Base-by-base conservation (phyloP, 2,888 invertebrate species). In the Philereme vetulata region DNA sequence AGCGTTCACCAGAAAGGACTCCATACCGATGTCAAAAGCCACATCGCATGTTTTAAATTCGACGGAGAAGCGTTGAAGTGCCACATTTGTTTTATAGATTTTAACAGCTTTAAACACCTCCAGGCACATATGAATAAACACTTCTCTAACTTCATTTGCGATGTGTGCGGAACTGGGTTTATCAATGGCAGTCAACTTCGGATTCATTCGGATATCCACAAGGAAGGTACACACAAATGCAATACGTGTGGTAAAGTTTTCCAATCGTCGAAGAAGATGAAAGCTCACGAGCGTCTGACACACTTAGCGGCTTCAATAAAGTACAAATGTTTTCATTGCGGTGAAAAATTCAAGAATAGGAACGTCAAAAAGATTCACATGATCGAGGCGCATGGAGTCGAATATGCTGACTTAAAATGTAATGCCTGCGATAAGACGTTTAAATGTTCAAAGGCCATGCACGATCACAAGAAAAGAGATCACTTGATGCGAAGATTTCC, bases 111-210 rank as follows among this genome's bases (percentile, higher is more conserved):
- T 54, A 82, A 81, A 57, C 65, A 70, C 4, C 52, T 85, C 4
- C 66, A 77, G 0, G 78, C 80, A 40, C 86, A 86, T 42, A 85
- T 85, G 84, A 81, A 81, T 36, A 59, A 55, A 0, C 86, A 86
- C 65, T 85, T 74, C 52, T 72, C 75, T 4, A 84, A 84, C 51
- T 80, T 72, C 44, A 63, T 81, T 1, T 86, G 86, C 49, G 74
- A 76, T 0, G 64, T 73, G 0, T 86, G 86, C 52, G 80, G 77
- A 11, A 62, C 72, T 0, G 81, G 82, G 0, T 86, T 81, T 10
- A 75, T 85, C 0, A 74, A 4, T 72, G 80, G 8, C 84, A 81
- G 63, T 78, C 75, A 45, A 80, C 83, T 2, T 56, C 84, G 21
- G 68, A 72, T 5, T 81, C 93, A 93, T 67, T 84, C 85, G 75